These are phyloP conservation scores for Megalops atlanticus DNA, from an alignment of 2,113 vertebrate genomes.

Conservation along the genomic window DNA sequence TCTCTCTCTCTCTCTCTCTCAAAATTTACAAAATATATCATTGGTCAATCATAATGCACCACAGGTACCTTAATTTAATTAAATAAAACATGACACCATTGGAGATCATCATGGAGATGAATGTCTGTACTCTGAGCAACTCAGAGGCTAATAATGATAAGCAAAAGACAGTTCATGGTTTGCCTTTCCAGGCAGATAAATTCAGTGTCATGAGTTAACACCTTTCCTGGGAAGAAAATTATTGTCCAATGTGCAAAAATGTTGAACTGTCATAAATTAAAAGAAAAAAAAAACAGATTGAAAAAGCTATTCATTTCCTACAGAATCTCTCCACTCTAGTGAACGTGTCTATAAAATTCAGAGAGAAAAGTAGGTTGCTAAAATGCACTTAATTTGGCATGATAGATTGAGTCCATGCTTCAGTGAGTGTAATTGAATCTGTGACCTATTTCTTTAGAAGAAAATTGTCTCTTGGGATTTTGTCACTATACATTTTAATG, in stretches of 20 bases:
- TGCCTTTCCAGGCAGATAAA: constrained; percentile 58
- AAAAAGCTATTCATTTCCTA: constrained; percentile 76
- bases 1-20: too few relatives aligned
- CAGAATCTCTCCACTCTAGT: constrained; percentile 89
- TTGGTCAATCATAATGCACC: too few relatives aligned
- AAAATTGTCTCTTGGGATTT: constrained; percentile 98
- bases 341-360: constrained; percentile 99
- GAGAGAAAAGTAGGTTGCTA: constrained; percentile 99
- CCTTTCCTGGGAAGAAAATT: constrained; percentile 52
- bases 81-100: too few relatives aligned
- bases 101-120: background rate
- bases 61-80: too few relatives aligned
- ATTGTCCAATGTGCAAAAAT: constrained; percentile 64
- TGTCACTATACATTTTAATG: constrained; percentile 98
- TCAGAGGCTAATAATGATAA: constrained; percentile 56
- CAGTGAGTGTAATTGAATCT: constrained; percentile 99
- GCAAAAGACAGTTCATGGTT: constrained; percentile 44
- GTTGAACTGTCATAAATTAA: constrained; percentile 63
- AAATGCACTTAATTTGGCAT: constrained; percentile 99
- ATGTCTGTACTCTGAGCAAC: constrained; percentile 44
- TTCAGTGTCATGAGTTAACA: constrained; percentile 55
- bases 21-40: too few relatives aligned
- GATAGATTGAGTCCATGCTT: constrained; percentile 99
- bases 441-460: constrained; percentile 99
- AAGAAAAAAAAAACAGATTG: constrained; percentile 28